A percentile compares a stretch with the other conserved stretches of the same genome.
phyloP scores from a whole-genome alignment of 2,113 vertebrate genomes.

The Brachirus orientalis region DNA sequence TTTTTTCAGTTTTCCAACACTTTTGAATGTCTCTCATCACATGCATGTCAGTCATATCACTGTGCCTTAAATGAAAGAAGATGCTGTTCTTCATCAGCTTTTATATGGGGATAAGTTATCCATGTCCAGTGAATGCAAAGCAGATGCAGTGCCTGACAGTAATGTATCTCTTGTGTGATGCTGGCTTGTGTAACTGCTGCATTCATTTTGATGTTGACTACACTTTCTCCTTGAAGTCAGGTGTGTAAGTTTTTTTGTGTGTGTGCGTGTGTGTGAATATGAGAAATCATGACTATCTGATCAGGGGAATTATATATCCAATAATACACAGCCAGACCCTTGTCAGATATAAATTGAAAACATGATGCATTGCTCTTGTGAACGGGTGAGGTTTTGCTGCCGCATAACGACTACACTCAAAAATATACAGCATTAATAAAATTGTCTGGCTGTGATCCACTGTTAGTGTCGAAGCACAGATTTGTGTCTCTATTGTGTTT shows the following conservation, averaged over 20 bases:
- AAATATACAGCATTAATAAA: not conserved
- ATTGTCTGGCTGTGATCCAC: too few species aligned
- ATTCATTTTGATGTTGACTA: constrained; percentile 51
- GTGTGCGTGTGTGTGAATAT: not conserved
- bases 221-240: constrained; percentile 44
- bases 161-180: constrained; percentile 8
- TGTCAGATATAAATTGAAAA: constrained; percentile 1
- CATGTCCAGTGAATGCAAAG: constrained; percentile 46
- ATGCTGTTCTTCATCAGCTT: too few species aligned
- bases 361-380: not conserved
- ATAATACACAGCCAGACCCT: not conserved
- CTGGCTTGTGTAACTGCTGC: constrained; percentile 34
- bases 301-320: constrained; percentile 2
- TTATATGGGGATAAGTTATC: constrained; percentile 18
- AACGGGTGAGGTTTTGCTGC: constrained; percentile 14
- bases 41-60: constrained; percentile 39
- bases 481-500: not conserved
- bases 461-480: too few species aligned
- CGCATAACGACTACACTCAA: not conserved
- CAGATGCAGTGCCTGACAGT: constrained; percentile 48
- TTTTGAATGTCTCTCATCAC: constrained; percentile 43
- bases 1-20: constrained; percentile 27
- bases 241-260: constrained; percentile 13
- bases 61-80: constrained; percentile 16
- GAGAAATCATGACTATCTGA: constrained; percentile 4